phyloP scores from a whole-genome alignment of 2,888 invertebrate genomes.

The Archaeoteleia sp. region DNA sequence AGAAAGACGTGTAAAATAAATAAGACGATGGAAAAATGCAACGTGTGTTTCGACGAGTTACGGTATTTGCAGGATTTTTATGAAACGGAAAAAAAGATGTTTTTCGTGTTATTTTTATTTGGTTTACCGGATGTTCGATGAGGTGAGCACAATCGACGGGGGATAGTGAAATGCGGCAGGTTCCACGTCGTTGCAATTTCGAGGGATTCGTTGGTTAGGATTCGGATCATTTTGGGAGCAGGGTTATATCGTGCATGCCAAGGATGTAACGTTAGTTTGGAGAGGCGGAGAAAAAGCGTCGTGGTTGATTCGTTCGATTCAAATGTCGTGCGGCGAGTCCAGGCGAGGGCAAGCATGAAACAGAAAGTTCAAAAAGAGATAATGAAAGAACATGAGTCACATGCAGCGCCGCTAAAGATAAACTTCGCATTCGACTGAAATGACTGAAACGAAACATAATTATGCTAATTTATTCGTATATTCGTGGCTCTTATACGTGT shows the following conservation, averaged over 20 bases:
- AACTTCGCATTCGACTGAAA: conserved; percentile 32
- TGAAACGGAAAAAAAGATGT: neutral
- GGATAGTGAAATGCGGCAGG: conserved; percentile 20
- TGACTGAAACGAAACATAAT: conserved; percentile 29
- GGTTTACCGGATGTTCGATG: conserved; percentile 39
- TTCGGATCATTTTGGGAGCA: conserved; percentile 26
- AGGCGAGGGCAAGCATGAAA: conserved; percentile 75
- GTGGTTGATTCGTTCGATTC: conserved; percentile 64
- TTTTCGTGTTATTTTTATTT: conserved; percentile 18
- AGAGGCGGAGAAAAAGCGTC: conserved; percentile 55
- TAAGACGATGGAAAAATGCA: conserved; percentile 43
- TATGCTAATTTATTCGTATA: conserved; percentile 36
- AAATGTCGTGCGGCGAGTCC: conserved; percentile 73
- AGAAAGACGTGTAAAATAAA: conserved; percentile 6
- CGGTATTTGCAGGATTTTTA: conserved; percentile 51
- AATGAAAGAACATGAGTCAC: conserved; percentile 70
- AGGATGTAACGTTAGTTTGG: conserved; percentile 47
- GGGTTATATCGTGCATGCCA: conserved; percentile 44
- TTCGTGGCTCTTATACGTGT: conserved; percentile 10
- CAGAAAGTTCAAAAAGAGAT: conserved; percentile 74
- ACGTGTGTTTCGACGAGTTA: conserved; percentile 48
- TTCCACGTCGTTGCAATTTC: neutral
- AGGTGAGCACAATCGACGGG: conserved; percentile 18
- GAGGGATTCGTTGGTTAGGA: conserved; percentile 21
- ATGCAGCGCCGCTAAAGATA: conserved; percentile 53